Evolutionary conservation across 2,113 vertebrate genomes (phyloP).

Genomic region (Mionectes macconnelli): DNA sequence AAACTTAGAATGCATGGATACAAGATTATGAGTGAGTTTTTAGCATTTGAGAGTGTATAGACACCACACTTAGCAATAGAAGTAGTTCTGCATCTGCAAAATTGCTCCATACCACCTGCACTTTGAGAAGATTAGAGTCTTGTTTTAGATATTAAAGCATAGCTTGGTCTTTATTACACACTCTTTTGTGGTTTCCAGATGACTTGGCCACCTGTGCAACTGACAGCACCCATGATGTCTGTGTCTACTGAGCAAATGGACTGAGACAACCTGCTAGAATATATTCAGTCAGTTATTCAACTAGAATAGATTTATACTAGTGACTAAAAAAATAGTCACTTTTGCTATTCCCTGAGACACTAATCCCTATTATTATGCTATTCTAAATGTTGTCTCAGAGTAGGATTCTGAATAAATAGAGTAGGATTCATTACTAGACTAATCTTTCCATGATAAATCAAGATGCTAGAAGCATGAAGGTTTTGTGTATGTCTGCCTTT

Average conservation of each 20-base stretch:
- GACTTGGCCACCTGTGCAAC: background rate
- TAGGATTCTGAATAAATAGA: background rate
- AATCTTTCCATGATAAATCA: background rate
- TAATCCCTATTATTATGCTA: background rate
- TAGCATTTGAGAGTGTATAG: background rate
- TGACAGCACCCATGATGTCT: background rate
- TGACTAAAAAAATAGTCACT: background rate
- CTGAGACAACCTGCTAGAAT: background rate
- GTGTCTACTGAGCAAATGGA: background rate
- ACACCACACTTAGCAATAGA: rapidly evolving
- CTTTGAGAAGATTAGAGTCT: background rate
- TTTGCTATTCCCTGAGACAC: background rate
- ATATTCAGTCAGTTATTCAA: background rate
- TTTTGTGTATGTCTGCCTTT: background rate
- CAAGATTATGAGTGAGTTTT: background rate
- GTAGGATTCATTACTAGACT: background rate
- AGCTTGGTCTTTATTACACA: background rate
- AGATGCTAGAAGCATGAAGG: background rate
- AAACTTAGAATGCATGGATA: background rate
- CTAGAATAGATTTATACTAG: background rate
- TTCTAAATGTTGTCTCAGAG: background rate
- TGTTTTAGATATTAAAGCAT: background rate
- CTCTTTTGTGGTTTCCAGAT: background rate
- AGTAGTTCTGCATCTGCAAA: background rate
- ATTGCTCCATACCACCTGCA: background rate